Evolutionary conservation across 2,113 vertebrate genomes (phyloP).

Genomic region (Sturnira hondurensis): DNA sequence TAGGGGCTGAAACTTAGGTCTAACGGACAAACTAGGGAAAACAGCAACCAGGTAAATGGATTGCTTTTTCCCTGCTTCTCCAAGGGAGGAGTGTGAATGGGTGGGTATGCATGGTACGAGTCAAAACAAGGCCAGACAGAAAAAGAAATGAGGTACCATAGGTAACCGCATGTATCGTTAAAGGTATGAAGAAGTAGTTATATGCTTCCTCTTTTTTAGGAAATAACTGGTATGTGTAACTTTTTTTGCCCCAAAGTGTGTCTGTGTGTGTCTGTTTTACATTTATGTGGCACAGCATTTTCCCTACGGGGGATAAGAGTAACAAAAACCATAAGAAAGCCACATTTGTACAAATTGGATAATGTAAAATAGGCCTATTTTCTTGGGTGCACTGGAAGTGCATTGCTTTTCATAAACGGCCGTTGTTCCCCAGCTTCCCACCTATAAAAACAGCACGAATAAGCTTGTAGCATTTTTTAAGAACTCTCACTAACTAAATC

Average conservation of each 20-base stretch:
- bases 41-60: not conserved
- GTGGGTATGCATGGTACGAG: not conserved
- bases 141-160: not conserved
- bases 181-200: not conserved
- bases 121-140: not conserved
- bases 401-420: not conserved
- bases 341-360: not conserved
- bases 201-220: not conserved
- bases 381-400: not conserved
- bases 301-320: not conserved
- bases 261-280: not conserved
- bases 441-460: not conserved
- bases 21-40: not conserved
- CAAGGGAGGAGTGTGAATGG: not conserved
- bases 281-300: not conserved
- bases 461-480: not conserved
- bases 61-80: not conserved
- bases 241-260: not conserved
- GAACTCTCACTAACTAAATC: conserved; percentile 20
- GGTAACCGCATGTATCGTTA: not conserved
- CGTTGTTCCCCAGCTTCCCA: not conserved
- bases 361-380: not conserved
- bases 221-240: not conserved
- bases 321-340: not conserved
- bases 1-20: not conserved